These are phyloP conservation scores for Ictidomys tridecemlineatus DNA, from an alignment of 2,113 vertebrate species.

Conservation along the genomic window DNA sequence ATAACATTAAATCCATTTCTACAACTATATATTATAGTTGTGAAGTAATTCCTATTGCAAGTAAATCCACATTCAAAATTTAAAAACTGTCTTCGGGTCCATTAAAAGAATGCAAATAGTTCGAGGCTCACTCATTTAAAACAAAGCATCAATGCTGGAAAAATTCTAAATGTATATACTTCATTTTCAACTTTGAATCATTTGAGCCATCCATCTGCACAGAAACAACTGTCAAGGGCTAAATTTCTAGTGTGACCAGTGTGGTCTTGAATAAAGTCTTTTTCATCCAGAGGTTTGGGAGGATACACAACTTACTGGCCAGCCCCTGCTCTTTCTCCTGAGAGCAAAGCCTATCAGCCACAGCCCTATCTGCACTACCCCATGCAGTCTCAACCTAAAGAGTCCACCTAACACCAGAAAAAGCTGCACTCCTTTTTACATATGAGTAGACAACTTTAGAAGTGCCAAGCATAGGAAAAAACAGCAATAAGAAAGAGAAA, in stretches of 20 bases:
- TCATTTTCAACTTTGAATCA: not conserved
- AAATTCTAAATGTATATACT: not conserved
- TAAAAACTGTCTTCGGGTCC: not conserved
- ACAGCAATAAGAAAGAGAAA: not conserved
- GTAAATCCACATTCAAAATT: slow-evolving; percentile 35
- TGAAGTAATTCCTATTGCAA: slow-evolving; percentile 11
- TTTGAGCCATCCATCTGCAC: not conserved
- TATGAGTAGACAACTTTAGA: not conserved
- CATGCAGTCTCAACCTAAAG: not conserved
- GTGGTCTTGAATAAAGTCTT: not conserved
- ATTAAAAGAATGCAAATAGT: slow-evolving; percentile 44
- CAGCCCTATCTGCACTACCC: not conserved
- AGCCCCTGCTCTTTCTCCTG: not conserved
- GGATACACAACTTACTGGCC: not conserved
- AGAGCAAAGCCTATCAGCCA: slow-evolving; percentile 2
- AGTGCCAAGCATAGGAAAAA: not conserved
- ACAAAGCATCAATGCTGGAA: not conserved
- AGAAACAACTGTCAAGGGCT: not conserved
- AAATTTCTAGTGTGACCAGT: not conserved
- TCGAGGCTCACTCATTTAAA: slow-evolving; percentile 23
- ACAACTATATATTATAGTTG: not conserved
- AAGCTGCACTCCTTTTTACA: not conserved
- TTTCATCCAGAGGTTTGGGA: not conserved
- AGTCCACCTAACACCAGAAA: not conserved
- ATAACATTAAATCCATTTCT: not conserved